Base-by-base conservation (phyloP, 2,888 invertebrate species). In the Didymodactylos carnosus region DNA sequence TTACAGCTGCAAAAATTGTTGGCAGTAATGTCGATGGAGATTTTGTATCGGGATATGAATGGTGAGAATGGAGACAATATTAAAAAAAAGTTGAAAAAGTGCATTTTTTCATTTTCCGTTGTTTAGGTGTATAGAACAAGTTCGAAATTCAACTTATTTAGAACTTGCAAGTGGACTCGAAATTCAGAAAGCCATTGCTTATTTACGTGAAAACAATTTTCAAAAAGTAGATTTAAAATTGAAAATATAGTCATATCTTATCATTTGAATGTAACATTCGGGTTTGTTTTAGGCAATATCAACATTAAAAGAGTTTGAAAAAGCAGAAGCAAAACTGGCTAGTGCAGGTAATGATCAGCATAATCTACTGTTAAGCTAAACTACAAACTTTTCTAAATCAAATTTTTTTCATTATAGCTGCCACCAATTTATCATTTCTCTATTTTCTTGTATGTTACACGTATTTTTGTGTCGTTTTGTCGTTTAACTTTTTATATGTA, bases 101-200 rank as follows among this genome's bases (percentile, higher is more conserved):
- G n/a, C n/a, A n/a, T n/a, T n/a, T n/a, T n/a, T n/a, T n/a, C n/a
- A n/a, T n/a, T n/a, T n/a, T n/a, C n/a, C n/a, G n/a, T n/a, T 23
- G 78, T 86, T 84, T 77, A 94, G 94, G 94, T 97, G 97, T 83
- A 91, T 95, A 73, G 92, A 94, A 78, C 88, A 91, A 29, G 90
- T 97, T 72, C 92, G 93, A 81, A 89, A 90, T 70, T 93, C 94
- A n/a, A 88, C 88, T 81, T 91, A 90, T 79, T 87, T 89, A 46
- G 87, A 88, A 81, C 86, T 92, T 77, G 92, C 91, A 62, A 90
- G 89, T 78, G 94, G 90, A 85, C 84, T 94, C 77, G 93, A 94
- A 84, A 89, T 93, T 77, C 92, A 91, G 83, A 92, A 92, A 83
- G 91, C 91, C 0, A 88, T 91, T 76, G 90, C 90, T 81, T 90